These are phyloP conservation scores for Camelus dromedarius DNA, from an alignment of 2,113 vertebrate genomes.

Conservation along the genomic window DNA sequence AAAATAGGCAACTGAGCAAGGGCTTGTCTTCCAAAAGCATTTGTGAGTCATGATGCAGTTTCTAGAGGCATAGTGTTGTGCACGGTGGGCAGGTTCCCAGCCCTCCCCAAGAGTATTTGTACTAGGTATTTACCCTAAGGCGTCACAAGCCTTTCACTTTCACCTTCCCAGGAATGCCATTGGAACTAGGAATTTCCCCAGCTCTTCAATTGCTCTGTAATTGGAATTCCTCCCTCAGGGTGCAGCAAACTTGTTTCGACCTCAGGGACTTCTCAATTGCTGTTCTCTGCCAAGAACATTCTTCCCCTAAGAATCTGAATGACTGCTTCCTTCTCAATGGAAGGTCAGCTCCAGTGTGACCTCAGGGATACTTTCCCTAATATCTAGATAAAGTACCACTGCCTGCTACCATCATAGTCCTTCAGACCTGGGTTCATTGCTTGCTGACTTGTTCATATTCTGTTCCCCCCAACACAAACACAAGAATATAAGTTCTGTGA, in stretches of 20 bases:
- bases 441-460: background rate
- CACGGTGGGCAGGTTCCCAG: background rate
- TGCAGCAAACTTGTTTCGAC: background rate
- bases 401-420: background rate
- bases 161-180: background rate
- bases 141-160: background rate
- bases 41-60: conserved; percentile 60
- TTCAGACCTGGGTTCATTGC: background rate
- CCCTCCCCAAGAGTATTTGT: background rate
- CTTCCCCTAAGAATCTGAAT: background rate
- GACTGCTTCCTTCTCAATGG: background rate
- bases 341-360: background rate
- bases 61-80: background rate
- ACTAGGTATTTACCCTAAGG: background rate
- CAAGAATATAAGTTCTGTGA: background rate
- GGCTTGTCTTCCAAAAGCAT: conserved; percentile 41
- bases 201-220: background rate
- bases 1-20: conserved; percentile 5
- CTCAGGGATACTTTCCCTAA: background rate
- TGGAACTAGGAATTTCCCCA: background rate
- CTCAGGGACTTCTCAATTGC: background rate
- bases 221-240: background rate
- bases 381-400: background rate
- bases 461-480: background rate
- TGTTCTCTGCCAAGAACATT: background rate